phyloP scores from a whole-genome alignment of 2,113 vertebrate genomes.

The Delphinus delphis region DNA sequence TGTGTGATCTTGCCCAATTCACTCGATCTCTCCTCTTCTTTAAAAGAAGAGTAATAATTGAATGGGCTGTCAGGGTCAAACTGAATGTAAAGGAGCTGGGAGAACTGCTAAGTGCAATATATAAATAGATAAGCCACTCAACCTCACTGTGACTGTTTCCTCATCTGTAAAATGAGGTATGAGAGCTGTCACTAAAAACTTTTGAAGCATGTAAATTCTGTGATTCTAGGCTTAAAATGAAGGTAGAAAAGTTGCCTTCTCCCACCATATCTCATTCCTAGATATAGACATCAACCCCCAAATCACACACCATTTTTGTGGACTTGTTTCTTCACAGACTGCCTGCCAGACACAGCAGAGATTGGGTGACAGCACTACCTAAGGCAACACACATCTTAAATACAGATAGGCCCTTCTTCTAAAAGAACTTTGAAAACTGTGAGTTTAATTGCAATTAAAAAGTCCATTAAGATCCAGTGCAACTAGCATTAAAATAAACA shows the following conservation, averaged over 20 bases:
- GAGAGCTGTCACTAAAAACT: not conserved
- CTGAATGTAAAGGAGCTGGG: not conserved
- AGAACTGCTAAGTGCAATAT: not conserved
- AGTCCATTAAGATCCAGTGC: slow-evolving; percentile 36
- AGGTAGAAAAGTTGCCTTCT: not conserved
- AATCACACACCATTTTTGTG: not conserved
- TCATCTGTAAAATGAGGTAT: not conserved
- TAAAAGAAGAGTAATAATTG: not conserved
- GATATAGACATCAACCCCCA: not conserved
- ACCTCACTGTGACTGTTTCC: slow-evolving; percentile 9
- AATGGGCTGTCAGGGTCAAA: not conserved
- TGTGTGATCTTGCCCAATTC: not conserved
- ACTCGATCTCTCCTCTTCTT: not conserved
- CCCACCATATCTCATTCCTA: not conserved
- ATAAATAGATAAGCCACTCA: not conserved
- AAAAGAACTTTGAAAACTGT: slow-evolving; percentile 31
- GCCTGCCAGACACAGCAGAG: not conserved
- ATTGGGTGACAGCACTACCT: not conserved
- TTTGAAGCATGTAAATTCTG: not conserved
- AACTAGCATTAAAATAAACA: slow-evolving; percentile 49
- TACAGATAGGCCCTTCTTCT: not conserved
- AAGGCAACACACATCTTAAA: not conserved
- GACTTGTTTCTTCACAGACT: not conserved
- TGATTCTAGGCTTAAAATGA: not conserved
- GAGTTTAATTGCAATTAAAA: slow-evolving; percentile 39